Conservation (phyloP, 2,113 vertebrate species). For the Sebastes schlegelii region DNA sequence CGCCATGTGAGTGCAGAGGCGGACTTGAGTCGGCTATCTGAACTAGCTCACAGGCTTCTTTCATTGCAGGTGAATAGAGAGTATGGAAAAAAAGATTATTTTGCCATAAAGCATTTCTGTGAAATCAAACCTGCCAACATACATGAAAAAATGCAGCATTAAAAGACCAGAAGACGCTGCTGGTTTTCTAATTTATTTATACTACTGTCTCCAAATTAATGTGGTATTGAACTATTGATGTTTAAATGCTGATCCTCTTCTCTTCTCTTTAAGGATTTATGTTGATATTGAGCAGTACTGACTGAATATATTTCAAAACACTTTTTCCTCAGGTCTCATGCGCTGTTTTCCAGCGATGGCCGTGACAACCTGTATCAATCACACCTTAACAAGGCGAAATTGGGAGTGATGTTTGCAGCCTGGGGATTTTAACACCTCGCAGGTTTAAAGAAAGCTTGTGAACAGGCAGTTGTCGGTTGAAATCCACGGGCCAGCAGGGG, state of each 20-base stretch:
- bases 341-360: constrained; percentile 8
- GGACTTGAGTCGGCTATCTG: not conserved
- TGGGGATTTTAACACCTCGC: constrained; percentile 21
- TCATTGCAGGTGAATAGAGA: not conserved
- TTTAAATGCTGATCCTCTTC: not conserved
- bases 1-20: not conserved
- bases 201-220: constrained; percentile 4
- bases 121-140: not conserved
- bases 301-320: constrained; percentile 10
- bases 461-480: constrained; percentile 1
- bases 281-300: constrained; percentile 18
- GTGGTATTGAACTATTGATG: not conserved
- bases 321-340: not conserved
- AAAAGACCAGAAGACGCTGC: not conserved
- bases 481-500: not conserved
- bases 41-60: not conserved
- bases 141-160: not conserved
- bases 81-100: not conserved
- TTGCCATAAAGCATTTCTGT: constrained; percentile 1
- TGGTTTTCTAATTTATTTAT: constrained; percentile 10
- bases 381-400: constrained; percentile 33
- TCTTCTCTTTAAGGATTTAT: constrained; percentile 28
- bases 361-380: constrained; percentile 45
- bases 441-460: constrained; percentile 4
- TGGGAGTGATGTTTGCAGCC: constrained; percentile 29